Base-by-base conservation (phyloP, 53 echinoderm and acorn worm genomes). In the Antedon mediterranea region DNA sequence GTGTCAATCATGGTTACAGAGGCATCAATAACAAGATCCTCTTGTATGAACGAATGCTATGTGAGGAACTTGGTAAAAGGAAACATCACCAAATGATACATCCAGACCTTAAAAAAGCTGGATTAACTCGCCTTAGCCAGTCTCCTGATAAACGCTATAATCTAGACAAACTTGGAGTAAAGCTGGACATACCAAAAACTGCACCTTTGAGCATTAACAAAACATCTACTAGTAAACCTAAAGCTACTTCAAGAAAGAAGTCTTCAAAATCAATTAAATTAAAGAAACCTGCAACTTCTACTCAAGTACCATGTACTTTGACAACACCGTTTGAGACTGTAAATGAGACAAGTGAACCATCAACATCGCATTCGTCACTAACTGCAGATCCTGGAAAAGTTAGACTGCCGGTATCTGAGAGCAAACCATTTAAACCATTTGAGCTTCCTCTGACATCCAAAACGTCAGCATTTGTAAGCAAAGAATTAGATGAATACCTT, bases 401-500 rank as follows among this genome's bases (percentile, higher is more conserved):
- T 0, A 77, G 27, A 30, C 30, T 88, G 4, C 85, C 90, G 30
- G 57, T n/a, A 15, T 79, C 86, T 41, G 93, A 93, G 31, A 90
- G 90, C 78, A 74, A 73, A 15, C 84, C 86, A 7, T 90, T 93
- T 74, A 95, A 91, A 78, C 85, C 89, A 70, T 95, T 91, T 86
- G 95, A 95, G 74, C 85, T 89, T 43, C 84, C 85, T 43, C 82
- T 85, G 2, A 79, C 78, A 28, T 89, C 91, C 30, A 83, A 89
- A 73, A 91, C 82, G 74, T 87, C 91, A 43, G 95, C 95, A 31
- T 95, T 95, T 84, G 84, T 89, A 28, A 95, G 95, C 78, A 85
- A 87, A 77, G 83, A 83, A 0, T 43, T 95, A 41, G 91, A 95
- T 76, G 79, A 85, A 72, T 90, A 91, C 72, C 71, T 95, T 43